Evolutionary conservation across 1,140 invertebrate species (phyloP).

Genomic region (Bombyx mandarina): DNA sequence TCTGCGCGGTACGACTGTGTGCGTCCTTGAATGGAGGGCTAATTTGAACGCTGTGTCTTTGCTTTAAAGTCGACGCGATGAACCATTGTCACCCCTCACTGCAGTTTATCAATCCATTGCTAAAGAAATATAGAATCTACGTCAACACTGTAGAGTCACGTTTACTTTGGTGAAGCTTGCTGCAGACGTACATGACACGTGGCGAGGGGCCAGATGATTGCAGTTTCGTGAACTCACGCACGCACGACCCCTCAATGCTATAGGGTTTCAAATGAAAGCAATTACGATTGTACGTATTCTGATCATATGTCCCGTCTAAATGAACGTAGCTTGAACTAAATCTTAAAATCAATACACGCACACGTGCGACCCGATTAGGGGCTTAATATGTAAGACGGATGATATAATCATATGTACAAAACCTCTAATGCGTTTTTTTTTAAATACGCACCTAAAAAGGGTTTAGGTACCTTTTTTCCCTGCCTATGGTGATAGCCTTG

Average conservation of each 20-base stretch:
- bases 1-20: conserved; percentile 41
- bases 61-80: conserved; percentile 40
- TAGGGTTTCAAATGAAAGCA: conserved; percentile 23
- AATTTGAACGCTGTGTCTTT: conserved; percentile 44
- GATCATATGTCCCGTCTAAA: no score
- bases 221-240: conserved; percentile 34
- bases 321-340: no score
- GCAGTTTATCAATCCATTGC: conserved; percentile 18
- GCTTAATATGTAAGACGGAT: no score
- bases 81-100: conserved; percentile 25
- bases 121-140: conserved; percentile 17
- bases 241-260: conserved; percentile 28
- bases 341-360: no score
- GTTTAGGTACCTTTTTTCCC: no score
- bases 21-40: conserved; percentile 23
- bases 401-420: no score
- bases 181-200: conserved; percentile 48
- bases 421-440: no score
- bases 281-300: background rate
- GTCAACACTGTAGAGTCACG: conserved; percentile 1
- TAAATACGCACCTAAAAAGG: no score
- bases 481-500: no score
- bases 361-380: no score
- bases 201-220: conserved; percentile 50
- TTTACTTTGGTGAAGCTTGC: conserved; percentile 25